Conservation (phyloP, 2,113 vertebrate species). For the Taxidea taxus region DNA sequence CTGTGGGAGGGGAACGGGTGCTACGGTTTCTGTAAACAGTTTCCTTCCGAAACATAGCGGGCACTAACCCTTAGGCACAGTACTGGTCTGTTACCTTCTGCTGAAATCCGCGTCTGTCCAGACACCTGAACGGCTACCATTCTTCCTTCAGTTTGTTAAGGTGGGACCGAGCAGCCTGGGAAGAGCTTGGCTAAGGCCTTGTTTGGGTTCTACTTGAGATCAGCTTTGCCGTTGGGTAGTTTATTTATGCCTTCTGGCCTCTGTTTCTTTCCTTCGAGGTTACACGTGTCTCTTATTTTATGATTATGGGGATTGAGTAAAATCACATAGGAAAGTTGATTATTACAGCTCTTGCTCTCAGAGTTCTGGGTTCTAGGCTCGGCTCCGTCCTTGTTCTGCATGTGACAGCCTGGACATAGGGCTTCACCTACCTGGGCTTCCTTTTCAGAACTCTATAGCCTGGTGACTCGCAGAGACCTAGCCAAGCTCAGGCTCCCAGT, state of each 20-base stretch:
- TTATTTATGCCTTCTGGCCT: neutral
- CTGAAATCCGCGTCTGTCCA: neutral
- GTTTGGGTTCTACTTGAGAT: accelerated
- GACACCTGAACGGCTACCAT: neutral
- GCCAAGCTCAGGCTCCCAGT: neutral
- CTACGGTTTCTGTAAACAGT: neutral
- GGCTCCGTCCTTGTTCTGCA: neutral
- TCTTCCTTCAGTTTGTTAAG: neutral
- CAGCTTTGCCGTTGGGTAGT: neutral
- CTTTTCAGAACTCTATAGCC: neutral
- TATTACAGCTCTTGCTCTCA: neutral
- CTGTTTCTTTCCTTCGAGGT: accelerated
- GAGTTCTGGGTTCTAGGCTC: neutral
- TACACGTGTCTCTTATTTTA: neutral
- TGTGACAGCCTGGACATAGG: accelerated
- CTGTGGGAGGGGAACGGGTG: accelerated
- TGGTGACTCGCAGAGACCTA: neutral
- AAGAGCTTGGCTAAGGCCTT: neutral
- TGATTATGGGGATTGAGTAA: neutral
- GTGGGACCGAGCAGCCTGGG: neutral
- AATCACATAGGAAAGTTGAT: accelerated
- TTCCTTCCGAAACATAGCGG: neutral
- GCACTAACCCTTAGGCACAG: neutral
- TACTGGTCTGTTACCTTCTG: neutral
- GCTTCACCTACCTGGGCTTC: neutral